These are phyloP conservation scores for Hemicordylus capensis DNA, from an alignment of 2,113 vertebrate species.

Conservation along the genomic window DNA sequence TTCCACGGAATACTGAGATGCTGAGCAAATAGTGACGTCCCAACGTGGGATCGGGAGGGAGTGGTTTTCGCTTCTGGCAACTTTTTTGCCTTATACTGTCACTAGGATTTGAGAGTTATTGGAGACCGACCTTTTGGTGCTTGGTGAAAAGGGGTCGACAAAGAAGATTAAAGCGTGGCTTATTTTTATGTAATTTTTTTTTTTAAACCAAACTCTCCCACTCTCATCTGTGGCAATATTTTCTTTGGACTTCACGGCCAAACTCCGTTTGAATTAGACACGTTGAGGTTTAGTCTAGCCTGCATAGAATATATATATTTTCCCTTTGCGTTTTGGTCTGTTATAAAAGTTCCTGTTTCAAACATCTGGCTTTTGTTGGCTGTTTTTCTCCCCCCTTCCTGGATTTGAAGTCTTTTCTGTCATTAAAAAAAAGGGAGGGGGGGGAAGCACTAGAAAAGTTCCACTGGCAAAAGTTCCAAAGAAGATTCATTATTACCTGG, in stretches of 20 bases:
- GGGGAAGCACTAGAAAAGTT: constrained; percentile 48
- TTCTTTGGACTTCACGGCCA: constrained; percentile 28
- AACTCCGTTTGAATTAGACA: constrained; percentile 35
- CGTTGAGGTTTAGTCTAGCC: constrained; percentile 50
- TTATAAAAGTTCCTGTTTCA: constrained; percentile 41
- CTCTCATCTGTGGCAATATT: constrained; percentile 28
- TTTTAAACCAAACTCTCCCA: background rate
- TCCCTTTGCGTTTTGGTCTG: background rate
- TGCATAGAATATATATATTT: constrained; percentile 42
- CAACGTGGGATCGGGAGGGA: constrained; percentile 59
- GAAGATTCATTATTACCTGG: constrained; percentile 43
- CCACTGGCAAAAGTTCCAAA: constrained; percentile 24
- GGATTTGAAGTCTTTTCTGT: constrained; percentile 52
- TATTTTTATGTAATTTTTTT: background rate
- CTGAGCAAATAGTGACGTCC: constrained; percentile 74
- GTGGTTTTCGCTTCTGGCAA: constrained; percentile 57
- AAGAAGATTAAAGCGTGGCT: constrained; percentile 39
- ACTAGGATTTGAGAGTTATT: constrained; percentile 69
- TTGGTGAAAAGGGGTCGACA: constrained; percentile 16
- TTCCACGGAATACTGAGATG: constrained; percentile 56
- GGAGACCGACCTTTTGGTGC: constrained; percentile 43
- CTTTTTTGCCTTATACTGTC: constrained; percentile 63
- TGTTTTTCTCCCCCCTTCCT: background rate
- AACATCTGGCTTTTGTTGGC: constrained; percentile 60
- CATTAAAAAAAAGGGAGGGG: constrained; percentile 32